These are phyloP conservation scores for Chouioia cunea DNA, from an alignment of 2,888 invertebrate genomes.

Conservation along the genomic window DNA sequence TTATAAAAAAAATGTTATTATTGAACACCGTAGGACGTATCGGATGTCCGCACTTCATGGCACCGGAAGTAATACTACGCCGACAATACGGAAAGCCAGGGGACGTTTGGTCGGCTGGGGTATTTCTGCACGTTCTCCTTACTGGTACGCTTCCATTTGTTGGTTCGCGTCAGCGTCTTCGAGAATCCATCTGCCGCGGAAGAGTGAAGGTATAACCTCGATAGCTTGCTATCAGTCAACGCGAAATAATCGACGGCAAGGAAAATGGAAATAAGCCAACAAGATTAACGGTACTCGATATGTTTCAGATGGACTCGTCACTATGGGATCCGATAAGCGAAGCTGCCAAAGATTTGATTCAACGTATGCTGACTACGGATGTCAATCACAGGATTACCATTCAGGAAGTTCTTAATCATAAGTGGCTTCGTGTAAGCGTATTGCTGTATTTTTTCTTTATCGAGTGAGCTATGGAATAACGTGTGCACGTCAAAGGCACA, in stretches of 20 bases:
- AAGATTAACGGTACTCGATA: not conserved
- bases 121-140: slow-evolving; percentile 91
- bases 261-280: not conserved
- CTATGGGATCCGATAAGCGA: slow-evolving; percentile 95
- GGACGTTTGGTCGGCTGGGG: slow-evolving; percentile 98
- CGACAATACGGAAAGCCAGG: slow-evolving; percentile 94
- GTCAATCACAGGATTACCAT: slow-evolving; percentile 93
- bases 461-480: too few relatives aligned
- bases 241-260: not conserved
- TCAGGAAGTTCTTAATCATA: slow-evolving; percentile 94
- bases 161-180: slow-evolving; percentile 92
- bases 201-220: slow-evolving; percentile 80
- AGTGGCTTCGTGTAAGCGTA: slow-evolving; percentile 90
- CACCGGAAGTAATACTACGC: slow-evolving; percentile 95
- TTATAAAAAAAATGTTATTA: slow-evolving; percentile 16
- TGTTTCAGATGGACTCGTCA: slow-evolving; percentile 83
- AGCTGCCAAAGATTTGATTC: slow-evolving; percentile 94
- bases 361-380: slow-evolving; percentile 92
- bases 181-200: slow-evolving; percentile 90
- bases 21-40: slow-evolving; percentile 78
- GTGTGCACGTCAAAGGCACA: too few relatives aligned
- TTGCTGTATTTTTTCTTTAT: too few relatives aligned
- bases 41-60: slow-evolving; percentile 98
- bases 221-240: not conserved
- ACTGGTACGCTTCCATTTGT: slow-evolving; percentile 96